Base-by-base conservation (phyloP, 2,797 vertebrate genomes). In the Sebastolobus alascanus region DNA sequence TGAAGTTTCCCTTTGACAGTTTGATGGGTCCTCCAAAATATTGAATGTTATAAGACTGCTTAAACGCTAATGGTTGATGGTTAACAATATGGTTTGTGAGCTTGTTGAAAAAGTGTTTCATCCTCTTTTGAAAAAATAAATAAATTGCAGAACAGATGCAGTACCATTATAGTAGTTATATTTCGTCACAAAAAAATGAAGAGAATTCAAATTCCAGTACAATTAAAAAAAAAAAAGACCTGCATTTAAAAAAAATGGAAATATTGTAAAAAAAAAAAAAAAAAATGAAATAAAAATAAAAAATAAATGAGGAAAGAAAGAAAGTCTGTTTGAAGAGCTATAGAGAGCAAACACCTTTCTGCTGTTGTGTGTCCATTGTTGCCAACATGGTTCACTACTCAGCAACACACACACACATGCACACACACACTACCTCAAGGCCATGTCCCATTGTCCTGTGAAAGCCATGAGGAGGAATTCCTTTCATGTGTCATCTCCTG, bases 401-500 rank as follows among this genome's bases (percentile, higher is more conserved):
- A 72, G 22, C 11, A 31, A 78, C 8, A 56, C 63, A 43, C 59
- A 33, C 69, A 46, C 55, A 77, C 56, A 67, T 43, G 67, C 55
- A 33, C 29, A 61, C 52, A 55, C 67, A 27, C 12, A 40, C 60
- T 65, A 89, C 86, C 89, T 93, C 80, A 91, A 88, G 91, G 91
- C 90, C 80, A 92, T 86, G 73, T 84, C 79, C 78, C 80, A 93
- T 93, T 93, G 92, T 95, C 90, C 90, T 91, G 90, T 82, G 85
- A 87, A 86, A 92, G 88, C 87, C 85, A 85, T 33, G 87, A 90
- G 77, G 79, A 93, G 86, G 87, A 88, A 90, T 87, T 83, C 87
- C 90, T 93, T 93, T 93, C 87, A 92, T 92, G 89, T 92, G 90
- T 92, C 90, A 87, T 89, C 90, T 92, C 87, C 89, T 86, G 82